Conservation (phyloP, 2,113 vertebrate genomes). For the Brachypodius melanocephalos region DNA sequence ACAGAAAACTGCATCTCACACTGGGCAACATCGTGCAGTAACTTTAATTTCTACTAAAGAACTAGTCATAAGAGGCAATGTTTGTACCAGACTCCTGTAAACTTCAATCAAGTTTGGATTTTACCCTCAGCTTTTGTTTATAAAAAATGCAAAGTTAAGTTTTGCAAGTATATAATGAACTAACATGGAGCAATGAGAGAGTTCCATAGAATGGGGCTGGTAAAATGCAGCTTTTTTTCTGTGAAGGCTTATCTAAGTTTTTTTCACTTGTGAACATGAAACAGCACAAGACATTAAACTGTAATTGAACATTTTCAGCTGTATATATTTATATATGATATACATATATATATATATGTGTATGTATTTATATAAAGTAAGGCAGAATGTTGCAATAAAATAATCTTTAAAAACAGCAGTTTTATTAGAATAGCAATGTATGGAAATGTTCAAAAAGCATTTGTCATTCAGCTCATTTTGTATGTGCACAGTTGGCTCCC, state of each 20-base stretch:
- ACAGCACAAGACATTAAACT: not conserved
- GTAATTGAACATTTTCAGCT: not conserved
- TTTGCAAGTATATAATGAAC: not conserved
- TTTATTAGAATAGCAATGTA: not conserved
- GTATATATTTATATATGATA: not conserved
- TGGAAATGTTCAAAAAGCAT: not conserved
- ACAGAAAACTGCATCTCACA: not conserved
- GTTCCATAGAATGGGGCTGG: not conserved
- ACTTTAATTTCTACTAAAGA: not conserved
- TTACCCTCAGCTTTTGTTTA: not conserved
- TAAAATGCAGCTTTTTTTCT: not conserved
- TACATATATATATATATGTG: not conserved
- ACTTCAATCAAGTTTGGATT: not conserved
- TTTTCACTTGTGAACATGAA: not conserved
- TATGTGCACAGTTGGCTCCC: not conserved
- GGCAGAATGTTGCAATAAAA: not conserved
- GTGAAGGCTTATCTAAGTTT: not conserved
- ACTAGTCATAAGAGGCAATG: not conserved
- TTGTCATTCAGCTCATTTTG: conserved; percentile 26
- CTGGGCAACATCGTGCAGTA: rapidly evolving
- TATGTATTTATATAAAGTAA: not conserved
- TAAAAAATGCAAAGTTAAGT: not conserved
- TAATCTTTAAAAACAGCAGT: not conserved
- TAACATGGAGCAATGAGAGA: not conserved
- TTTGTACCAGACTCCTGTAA: not conserved